Percentiles rank a stretch among this genome's conserved stretches.
These are phyloP conservation scores for Chaetura pelagica DNA, from an alignment of 2,113 vertebrate species.

Conservation along the genomic window DNA sequence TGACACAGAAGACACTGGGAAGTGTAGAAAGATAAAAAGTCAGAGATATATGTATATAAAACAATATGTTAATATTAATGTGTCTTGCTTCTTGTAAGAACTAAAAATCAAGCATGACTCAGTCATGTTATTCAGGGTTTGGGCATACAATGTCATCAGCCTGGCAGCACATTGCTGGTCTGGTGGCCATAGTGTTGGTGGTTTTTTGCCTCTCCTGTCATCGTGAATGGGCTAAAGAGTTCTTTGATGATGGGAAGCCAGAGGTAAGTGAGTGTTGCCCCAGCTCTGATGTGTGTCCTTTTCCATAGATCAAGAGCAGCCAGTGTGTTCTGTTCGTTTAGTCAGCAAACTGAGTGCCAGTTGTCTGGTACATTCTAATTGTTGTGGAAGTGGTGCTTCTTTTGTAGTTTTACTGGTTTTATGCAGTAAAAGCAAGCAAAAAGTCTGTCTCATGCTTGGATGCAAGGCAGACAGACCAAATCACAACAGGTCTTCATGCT, in stretches of 20 bases:
- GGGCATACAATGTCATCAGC: neutral
- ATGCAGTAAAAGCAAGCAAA: no score
- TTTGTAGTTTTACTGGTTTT: neutral
- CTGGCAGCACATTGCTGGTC: neutral
- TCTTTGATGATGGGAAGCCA: neutral
- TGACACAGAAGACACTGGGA: no score
- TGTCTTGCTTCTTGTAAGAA: no score
- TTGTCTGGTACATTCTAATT: neutral
- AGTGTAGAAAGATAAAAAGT: no score
- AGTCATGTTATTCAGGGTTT: neutral
- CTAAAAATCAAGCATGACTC: no score
- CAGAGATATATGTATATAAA: no score
- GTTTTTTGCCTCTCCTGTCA: neutral
- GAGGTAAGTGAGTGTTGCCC: neutral
- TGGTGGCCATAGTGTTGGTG: rapidly evolving
- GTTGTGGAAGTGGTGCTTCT: rapidly evolving
- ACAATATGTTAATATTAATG: no score
- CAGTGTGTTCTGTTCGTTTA: neutral
- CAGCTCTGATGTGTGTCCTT: rapidly evolving
- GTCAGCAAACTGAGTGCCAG: neutral
- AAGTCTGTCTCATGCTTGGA: neutral
- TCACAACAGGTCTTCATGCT: neutral
- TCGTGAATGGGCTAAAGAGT: neutral
- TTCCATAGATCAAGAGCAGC: neutral
- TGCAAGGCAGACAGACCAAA: neutral